Conservation (phyloP, 1,140 invertebrate genomes). For the Patella vulgata region DNA sequence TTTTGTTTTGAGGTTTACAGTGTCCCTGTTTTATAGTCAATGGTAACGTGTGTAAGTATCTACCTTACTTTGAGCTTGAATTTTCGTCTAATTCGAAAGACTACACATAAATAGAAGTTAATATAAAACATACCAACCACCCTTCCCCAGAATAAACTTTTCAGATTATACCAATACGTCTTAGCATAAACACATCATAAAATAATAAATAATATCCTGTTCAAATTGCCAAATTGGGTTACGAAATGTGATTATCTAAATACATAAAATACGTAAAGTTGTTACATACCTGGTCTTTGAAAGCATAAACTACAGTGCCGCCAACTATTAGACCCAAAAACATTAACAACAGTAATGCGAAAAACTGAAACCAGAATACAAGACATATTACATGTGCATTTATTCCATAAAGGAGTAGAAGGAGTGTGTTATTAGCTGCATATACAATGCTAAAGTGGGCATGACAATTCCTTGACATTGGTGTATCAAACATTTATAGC, state of each 20-base stretch:
- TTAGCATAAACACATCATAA: not conserved
- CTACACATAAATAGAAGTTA: not conserved
- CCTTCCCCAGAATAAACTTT: not conserved
- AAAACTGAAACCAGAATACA: constrained; percentile 44
- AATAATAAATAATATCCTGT: not conserved
- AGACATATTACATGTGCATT: constrained; percentile 4
- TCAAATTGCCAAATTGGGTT: not conserved
- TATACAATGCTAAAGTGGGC: too few species aligned
- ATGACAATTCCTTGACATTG: too few species aligned
- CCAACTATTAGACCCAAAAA: constrained; percentile 43
- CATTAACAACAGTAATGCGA: constrained; percentile 44
- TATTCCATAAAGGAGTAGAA: not conserved
- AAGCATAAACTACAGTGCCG: constrained; percentile 44
- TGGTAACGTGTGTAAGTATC: not conserved
- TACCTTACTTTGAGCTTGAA: not conserved
- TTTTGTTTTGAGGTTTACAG: not conserved
- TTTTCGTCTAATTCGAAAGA: not conserved
- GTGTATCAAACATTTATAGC: too few species aligned
- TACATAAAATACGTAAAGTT: not conserved
- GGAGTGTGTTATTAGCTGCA: not conserved
- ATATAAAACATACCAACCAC: not conserved
- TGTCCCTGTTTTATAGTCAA: too few species aligned
- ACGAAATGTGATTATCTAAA: too few species aligned
- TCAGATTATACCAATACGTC: not conserved
- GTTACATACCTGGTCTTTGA: constrained; percentile 41